Evolutionary conservation across 2,797 vertebrate genomes (phyloP).

Genomic region (Phrynocephalus forsythii): DNA sequence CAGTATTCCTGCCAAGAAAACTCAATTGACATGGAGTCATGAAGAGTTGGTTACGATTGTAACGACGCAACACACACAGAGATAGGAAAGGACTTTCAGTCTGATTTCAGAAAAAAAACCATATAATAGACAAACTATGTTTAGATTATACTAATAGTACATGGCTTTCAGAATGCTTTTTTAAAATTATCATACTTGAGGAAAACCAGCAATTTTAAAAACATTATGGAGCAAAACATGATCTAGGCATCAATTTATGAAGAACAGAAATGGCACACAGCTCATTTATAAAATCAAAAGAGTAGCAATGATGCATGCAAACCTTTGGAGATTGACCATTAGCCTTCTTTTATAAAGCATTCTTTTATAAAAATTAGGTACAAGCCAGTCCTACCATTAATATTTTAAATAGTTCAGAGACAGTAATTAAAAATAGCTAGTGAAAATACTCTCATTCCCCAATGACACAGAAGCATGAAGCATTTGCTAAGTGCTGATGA

Average conservation of each 20-base stretch:
- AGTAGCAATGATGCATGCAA: background rate
- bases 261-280: background rate
- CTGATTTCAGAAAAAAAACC: background rate
- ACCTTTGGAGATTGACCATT: background rate
- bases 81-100: background rate
- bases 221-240: background rate
- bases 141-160: background rate
- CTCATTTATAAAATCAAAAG: conserved; percentile 23
- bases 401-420: conserved; percentile 5
- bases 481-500: background rate
- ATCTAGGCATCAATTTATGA: background rate
- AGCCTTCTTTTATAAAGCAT: background rate
- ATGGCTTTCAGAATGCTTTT: background rate
- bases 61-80: no score
- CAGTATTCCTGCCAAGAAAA: no score
- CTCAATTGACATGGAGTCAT: no score
- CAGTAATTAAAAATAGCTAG: conserved; percentile 3
- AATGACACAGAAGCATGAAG: background rate
- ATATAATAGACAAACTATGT: background rate
- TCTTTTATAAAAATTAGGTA: conserved; percentile 17
- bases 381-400: background rate
- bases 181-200: background rate
- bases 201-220: background rate
- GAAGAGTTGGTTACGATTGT: no score
- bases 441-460: background rate